Evolutionary conservation across 2,888 invertebrate genomes (phyloP), one percentile per base, ranked within the genome.

Genomic region (Steinernema carpocapsae): DNA sequence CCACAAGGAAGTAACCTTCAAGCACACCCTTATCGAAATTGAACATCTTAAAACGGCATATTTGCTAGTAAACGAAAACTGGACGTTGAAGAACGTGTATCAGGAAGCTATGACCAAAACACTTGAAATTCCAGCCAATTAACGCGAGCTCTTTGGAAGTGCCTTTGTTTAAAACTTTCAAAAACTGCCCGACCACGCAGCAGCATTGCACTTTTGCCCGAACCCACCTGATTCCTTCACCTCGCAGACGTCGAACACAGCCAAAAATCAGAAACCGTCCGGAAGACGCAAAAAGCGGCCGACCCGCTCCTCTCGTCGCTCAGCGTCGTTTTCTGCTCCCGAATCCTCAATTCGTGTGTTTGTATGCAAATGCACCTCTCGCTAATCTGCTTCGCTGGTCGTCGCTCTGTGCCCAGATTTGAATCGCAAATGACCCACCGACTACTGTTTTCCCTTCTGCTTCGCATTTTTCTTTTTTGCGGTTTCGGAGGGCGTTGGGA

Each of bases 391-490:
- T 26, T 26, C 64, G 64, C 12, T 64, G 64, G 64, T 64, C 64
- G 48, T 48, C 48, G 48, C 19, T 64, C 64, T 6, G 26, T 32
- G 64, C 12, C 24, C 22, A 29, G 32, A 29, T 17, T n/a, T 29
- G 64, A 64, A 64, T 64, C 64, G 64, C 64, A 26, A 64, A 64
- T 64, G 64, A 32, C 64, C 17, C 64, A 17, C 32, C 64, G 64
- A 14, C 64, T 2, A 52, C 22, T 64, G 64, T 64, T 64, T 64
- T 64, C 64, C 64, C 32, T 24, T n/a, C 52, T 22, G 19, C 4
- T 12, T 64, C 32, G 26, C 64, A 2, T 64, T 64, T 64, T 64
- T 17, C 32, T 17, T 29, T 64, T 29, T 22, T 3, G 4, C 56
- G 56, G 4, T 10, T 32, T 32, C 32, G 6, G 64, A 14, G 14